A percentile compares a stretch with the other conserved stretches of the same genome.
Evolutionary conservation across 2,888 invertebrate genomes (phyloP).

Genomic region (Clanis bilineata): DNA sequence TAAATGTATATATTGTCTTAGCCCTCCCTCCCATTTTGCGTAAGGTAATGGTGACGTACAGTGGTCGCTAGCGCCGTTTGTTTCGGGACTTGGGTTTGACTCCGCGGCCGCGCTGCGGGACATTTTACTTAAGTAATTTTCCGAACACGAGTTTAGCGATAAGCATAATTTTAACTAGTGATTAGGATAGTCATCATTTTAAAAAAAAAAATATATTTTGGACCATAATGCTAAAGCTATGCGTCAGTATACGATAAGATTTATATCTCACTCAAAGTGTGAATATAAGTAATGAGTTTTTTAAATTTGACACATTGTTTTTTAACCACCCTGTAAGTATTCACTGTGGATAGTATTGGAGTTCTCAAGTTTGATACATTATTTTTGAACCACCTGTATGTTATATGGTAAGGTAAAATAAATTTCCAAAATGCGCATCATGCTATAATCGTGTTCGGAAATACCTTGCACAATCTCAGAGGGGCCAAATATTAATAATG

Average conservation of each 20-base stretch:
- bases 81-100: conserved; percentile 5
- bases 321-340: too few species aligned
- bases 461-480: not conserved
- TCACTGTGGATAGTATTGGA: too few species aligned
- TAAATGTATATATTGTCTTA: not conserved
- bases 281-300: too few species aligned
- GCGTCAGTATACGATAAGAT: too few species aligned
- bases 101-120: conserved; percentile 4
- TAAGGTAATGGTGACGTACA: not conserved
- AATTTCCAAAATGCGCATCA: not conserved
- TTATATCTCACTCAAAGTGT: too few species aligned
- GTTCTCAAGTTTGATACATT: not conserved
- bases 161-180: too few species aligned
- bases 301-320: too few species aligned
- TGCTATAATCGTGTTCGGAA: not conserved
- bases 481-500: not conserved
- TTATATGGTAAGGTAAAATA: not conserved
- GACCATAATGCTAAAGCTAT: too few species aligned
- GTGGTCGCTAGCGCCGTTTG: not conserved
- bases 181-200: too few species aligned
- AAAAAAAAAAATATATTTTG: too few species aligned
- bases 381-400: not conserved
- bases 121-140: not conserved
- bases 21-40: not conserved
- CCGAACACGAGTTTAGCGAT: not conserved